A percentile compares a stretch with the other conserved stretches of the same genome.
Conservation (phyloP, 2,888 invertebrate species). For the Halictus ligatus region DNA sequence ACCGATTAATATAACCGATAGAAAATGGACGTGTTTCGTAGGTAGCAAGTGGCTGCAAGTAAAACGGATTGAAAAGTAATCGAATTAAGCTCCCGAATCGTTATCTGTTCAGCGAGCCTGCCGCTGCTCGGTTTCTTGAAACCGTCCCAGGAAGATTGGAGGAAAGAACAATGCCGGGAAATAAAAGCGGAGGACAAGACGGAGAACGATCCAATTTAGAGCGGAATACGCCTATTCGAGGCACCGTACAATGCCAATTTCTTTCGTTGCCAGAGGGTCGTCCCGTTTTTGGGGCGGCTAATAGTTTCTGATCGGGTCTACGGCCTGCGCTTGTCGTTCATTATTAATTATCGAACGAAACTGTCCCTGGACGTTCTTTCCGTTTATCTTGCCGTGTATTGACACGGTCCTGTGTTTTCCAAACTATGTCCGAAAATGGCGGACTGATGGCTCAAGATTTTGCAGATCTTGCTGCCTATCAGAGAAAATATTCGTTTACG, state of each 20-base stretch:
- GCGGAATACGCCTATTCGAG: constrained; percentile 61
- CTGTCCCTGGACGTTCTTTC: not conserved
- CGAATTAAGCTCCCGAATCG: constrained; percentile 61
- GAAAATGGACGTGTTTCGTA: constrained; percentile 18
- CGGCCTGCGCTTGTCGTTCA: constrained; percentile 66
- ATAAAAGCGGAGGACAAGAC: constrained; percentile 57
- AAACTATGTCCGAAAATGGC: not conserved
- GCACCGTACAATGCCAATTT: constrained; percentile 63
- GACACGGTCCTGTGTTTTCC: not conserved
- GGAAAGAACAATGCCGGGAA: constrained; percentile 62
- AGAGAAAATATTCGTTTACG: not conserved
- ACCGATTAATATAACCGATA: constrained; percentile 28
- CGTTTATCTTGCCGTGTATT: not conserved
- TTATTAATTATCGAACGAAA: constrained; percentile 68
- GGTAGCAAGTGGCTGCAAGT: constrained; percentile 31
- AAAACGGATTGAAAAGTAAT: constrained; percentile 62
- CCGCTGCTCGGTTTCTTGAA: constrained; percentile 51
- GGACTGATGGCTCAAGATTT: not conserved
- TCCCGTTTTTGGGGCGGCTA: constrained; percentile 50
- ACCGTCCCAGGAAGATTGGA: constrained; percentile 55
- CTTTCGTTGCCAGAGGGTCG: constrained; percentile 58
- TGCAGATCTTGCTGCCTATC: not conserved
- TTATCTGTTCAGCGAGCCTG: constrained; percentile 46
- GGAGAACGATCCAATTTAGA: constrained; percentile 64
- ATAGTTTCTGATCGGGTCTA: constrained; percentile 60